phyloP scores from a whole-genome alignment of 2,888 invertebrate genomes.

The Petrolisthes manimaculis region DNA sequence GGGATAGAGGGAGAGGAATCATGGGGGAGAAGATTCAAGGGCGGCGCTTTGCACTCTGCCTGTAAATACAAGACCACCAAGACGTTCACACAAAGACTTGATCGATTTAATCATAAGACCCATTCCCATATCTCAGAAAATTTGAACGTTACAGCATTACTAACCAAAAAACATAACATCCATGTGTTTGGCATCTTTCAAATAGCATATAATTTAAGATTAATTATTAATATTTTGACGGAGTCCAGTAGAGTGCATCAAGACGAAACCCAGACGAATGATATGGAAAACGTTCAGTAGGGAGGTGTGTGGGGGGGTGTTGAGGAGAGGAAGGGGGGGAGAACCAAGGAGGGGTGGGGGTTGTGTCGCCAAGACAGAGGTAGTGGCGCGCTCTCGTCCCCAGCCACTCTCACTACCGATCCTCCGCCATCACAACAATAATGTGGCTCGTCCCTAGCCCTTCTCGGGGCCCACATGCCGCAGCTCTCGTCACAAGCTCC shows the following conservation, averaged over 20 bases:
- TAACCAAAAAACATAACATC: too few species aligned
- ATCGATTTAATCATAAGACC: conserved; percentile 27
- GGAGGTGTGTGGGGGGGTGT: conserved; percentile 24
- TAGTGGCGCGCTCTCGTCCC: conserved; percentile 64
- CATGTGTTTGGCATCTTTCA: too few species aligned
- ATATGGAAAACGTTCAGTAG: conserved; percentile 60
- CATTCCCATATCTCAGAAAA: background rate
- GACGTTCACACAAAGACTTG: conserved; percentile 42
- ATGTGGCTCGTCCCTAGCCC: conserved; percentile 59
- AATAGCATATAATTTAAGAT: too few species aligned
- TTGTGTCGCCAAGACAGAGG: conserved; percentile 61
- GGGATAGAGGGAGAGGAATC: conserved; percentile 1
- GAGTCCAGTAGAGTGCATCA: conserved; percentile 33
- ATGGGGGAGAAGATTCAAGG: conserved; percentile 47
- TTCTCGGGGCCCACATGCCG: conserved; percentile 60
- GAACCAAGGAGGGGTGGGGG: conserved; percentile 14
- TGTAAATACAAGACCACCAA: conserved; percentile 29
- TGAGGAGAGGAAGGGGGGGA: background rate
- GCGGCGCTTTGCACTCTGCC: conserved; percentile 53
- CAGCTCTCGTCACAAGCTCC: conserved; percentile 58
- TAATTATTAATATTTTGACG: too few species aligned
- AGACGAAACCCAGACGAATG: conserved; percentile 59
- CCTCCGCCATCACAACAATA: conserved; percentile 64
- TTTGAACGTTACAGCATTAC: background rate
- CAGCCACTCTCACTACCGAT: conserved; percentile 57